phyloP scores from a whole-genome alignment of 2,888 invertebrate genomes.

The Drosophila birchii region DNA sequence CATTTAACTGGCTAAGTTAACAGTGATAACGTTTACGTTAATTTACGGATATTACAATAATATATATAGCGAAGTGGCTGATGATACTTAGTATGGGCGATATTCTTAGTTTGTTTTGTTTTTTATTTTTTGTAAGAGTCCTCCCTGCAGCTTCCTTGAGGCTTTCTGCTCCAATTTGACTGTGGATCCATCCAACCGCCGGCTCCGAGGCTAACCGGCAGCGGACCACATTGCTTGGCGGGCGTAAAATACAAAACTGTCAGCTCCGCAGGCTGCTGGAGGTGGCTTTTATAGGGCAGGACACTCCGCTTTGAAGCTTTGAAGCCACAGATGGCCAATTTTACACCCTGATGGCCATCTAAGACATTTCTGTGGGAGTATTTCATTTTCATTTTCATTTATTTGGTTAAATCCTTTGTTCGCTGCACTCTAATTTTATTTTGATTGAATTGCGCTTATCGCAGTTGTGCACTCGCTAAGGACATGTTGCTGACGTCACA shows the following conservation, averaged over 20 bases:
- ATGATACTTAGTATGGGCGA: slow-evolving; percentile 22
- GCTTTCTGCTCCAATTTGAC: neutral
- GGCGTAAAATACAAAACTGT: slow-evolving; percentile 36
- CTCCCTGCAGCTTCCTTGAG: neutral
- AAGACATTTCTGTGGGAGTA: slow-evolving; percentile 28
- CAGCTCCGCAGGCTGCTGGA: slow-evolving; percentile 23
- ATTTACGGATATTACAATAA: slow-evolving; percentile 17
- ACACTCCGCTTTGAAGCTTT: neutral
- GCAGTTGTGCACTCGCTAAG: slow-evolving; percentile 61
- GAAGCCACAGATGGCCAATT: slow-evolving; percentile 56
- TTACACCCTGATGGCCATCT: slow-evolving; percentile 72
- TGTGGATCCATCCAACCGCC: neutral
- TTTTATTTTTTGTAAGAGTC: neutral
- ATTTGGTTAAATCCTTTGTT: slow-evolving; percentile 60
- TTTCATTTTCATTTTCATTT: slow-evolving; percentile 63
- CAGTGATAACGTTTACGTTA: slow-evolving; percentile 25
- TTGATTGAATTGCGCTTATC: slow-evolving; percentile 75
- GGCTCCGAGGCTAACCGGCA: slow-evolving; percentile 41
- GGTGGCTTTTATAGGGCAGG: slow-evolving; percentile 62
- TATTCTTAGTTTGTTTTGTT: slow-evolving; percentile 19
- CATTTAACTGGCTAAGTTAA: slow-evolving; percentile 66
- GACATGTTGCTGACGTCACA: slow-evolving; percentile 38
- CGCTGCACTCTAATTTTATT: slow-evolving; percentile 76
- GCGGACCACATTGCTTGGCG: neutral
- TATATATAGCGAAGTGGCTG: slow-evolving; percentile 4